These are phyloP conservation scores for Silurus glanis DNA, from an alignment of 2,113 vertebrate species.

Conservation along the genomic window DNA sequence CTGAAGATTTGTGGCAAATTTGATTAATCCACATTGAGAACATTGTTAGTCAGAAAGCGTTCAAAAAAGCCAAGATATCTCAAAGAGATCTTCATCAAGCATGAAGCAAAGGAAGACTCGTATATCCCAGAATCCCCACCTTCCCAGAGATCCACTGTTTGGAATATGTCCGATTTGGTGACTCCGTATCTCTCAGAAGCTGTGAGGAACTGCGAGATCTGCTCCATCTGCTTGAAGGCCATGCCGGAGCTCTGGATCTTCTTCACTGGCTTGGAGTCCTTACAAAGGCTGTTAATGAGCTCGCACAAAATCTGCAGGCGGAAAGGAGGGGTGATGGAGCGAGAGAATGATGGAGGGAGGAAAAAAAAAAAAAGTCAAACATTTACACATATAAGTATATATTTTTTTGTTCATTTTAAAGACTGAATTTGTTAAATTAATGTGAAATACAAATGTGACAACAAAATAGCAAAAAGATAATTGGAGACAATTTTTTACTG, in stretches of 20 bases:
- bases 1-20: neutral
- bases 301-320: slow-evolving; percentile 80
- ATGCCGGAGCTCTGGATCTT: slow-evolving; percentile 78
- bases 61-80: neutral
- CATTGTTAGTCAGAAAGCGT: neutral
- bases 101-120: neutral
- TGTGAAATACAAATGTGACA: neutral
- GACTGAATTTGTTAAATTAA: neutral
- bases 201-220: slow-evolving; percentile 88
- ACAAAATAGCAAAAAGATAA: neutral
- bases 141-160: slow-evolving; percentile 95
- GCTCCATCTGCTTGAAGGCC: slow-evolving; percentile 98
- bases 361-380: neutral
- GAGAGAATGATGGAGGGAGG: neutral
- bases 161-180: slow-evolving; percentile 90
- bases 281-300: slow-evolving; percentile 88
- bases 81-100: neutral
- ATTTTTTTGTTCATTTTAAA: neutral
- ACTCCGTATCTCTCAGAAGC: slow-evolving; percentile 87
- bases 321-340: neutral
- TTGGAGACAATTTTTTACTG: neutral
- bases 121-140: slow-evolving; percentile 63
- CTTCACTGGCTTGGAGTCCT: slow-evolving; percentile 77
- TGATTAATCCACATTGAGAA: neutral
- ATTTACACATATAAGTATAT: neutral